Percentiles rank a stretch among this genome's conserved stretches.
Conservation (phyloP, 2,888 invertebrate species). For the Drosophila nigricruria region DNA sequence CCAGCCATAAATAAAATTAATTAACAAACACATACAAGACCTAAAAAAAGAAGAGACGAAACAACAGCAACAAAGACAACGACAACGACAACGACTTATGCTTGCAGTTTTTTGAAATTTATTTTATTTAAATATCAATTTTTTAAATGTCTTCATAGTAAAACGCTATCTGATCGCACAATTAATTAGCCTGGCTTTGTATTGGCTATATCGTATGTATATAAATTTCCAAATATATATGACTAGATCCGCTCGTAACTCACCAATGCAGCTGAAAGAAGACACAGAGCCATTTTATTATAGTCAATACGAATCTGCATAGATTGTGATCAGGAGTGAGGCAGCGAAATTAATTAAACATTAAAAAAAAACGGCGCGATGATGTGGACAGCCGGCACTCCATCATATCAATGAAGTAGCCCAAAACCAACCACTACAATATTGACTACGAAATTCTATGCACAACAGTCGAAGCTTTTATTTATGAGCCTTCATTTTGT, state of each 20-base stretch:
- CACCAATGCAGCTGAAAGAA: slow-evolving; percentile 14
- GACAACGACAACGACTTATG: slow-evolving; percentile 27
- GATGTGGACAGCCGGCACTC: slow-evolving; percentile 56
- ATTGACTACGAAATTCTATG: background rate
- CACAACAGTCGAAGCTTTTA: background rate
- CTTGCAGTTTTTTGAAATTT: slow-evolving; percentile 60
- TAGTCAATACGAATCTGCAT: slow-evolving; percentile 51
- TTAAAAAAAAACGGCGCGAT: slow-evolving; percentile 63
- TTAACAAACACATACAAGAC: slow-evolving; percentile 47
- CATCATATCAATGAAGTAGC: slow-evolving; percentile 52
- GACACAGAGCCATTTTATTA: slow-evolving; percentile 47
- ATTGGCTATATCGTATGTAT: slow-evolving; percentile 9
- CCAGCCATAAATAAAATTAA: slow-evolving; percentile 67
- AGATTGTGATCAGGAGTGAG: slow-evolving; percentile 61
- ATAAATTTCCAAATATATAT: background rate
- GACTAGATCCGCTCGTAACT: background rate
- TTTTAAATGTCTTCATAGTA: slow-evolving; percentile 76
- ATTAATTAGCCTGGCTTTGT: slow-evolving; percentile 73
- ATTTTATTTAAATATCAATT: slow-evolving; percentile 73
- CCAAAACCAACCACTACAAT: background rate
- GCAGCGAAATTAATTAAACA: slow-evolving; percentile 67
- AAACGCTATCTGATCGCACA: slow-evolving; percentile 74
- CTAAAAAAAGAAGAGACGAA: slow-evolving; percentile 6
- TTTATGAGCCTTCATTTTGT: background rate
- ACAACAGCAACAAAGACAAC: slow-evolving; percentile 5